Conservation (phyloP, 2,888 invertebrate species). For the Xanthia icteritia region DNA sequence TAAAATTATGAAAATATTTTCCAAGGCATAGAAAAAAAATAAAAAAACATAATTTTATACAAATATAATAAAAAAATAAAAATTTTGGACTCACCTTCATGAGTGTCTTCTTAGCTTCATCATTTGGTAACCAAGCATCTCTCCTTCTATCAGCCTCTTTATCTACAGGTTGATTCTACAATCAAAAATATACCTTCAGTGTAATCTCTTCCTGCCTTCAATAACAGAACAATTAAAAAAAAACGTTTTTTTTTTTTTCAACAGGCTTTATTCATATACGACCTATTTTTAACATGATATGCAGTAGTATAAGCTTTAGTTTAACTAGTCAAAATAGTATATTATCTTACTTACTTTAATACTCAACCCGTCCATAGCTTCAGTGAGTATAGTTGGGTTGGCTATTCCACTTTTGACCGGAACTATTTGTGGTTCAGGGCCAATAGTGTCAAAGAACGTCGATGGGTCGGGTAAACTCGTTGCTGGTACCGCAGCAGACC, state of each 20-base stretch:
- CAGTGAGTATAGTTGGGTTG: slow-evolving; percentile 76
- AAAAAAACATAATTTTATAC: neutral
- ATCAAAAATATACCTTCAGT: slow-evolving; percentile 6
- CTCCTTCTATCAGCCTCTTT: slow-evolving; percentile 91
- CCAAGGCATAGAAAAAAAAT: too few relatives aligned
- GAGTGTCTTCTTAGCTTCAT: slow-evolving; percentile 93
- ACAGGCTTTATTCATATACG: too few relatives aligned
- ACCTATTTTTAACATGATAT: too few relatives aligned
- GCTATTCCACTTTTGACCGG: slow-evolving; percentile 75
- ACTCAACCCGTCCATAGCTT: slow-evolving; percentile 83
- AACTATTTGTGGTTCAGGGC: slow-evolving; percentile 82
- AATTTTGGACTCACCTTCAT: slow-evolving; percentile 81
- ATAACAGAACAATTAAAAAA: too few relatives aligned
- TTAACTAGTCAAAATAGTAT: neutral
- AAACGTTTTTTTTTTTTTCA: too few relatives aligned
- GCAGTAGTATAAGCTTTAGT: too few relatives aligned
- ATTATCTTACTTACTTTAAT: slow-evolving; percentile 76
- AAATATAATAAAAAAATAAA: neutral
- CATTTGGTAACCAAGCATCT: slow-evolving; percentile 96
- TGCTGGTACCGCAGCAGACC: slow-evolving; percentile 80
- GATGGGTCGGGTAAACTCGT: slow-evolving; percentile 87
- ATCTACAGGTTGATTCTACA: slow-evolving; percentile 86
- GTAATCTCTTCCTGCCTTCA: neutral
- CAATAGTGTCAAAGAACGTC: slow-evolving; percentile 88
- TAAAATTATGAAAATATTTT: too few relatives aligned